Base-by-base conservation (phyloP, 2,797 vertebrate species). In the Megalops cyprinoides region DNA sequence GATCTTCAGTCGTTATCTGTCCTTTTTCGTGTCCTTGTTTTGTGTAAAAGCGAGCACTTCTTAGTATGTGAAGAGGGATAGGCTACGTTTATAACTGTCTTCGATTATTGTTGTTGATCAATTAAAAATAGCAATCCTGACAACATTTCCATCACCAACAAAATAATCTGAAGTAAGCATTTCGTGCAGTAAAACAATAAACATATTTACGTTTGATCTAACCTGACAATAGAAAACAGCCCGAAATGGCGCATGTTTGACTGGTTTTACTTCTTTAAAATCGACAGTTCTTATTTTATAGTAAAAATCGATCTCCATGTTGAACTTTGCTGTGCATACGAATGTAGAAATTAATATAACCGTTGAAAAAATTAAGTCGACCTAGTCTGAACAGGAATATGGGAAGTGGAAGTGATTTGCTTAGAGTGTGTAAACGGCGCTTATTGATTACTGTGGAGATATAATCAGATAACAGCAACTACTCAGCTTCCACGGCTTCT, bases 401-500 rank as follows among this genome's bases (percentile, higher is more conserved):
- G 23, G 9, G 20, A 20, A 71, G 67, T 42, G 67, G 67, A 44
- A 71, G 39, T 42, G 39, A 44, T 44, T 71, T 71, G 39, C 65
- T 42, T 69, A 69, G 34, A 39, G 18, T 44, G 42, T 71, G 67
- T 42, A 71, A 71, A 71, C 39, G 20, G 44, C 39, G 39, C 39
- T 23, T 25, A 71, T 71, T 71, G 67, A 65, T 65, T 65, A 25
- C 62, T 34, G 31, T 65, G 14, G 20, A 71, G 34, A n/a, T 71
- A 71, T 44, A 71, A 71, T 25, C 67, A 23, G 67, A 71, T 71
- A 42, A 42, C 9, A 39, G 37, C 39, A 20, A n/a, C 67, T n/a
- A 44, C 23, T 44, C 67, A n/a, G 5, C 18, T 42, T 23, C 37
- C 23, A 44, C 15, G 67, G n/a, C 6, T 71, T 71, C 67, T 71